Base-by-base conservation (phyloP, 2,113 vertebrate species). In the Pteruthius melanotis region DNA sequence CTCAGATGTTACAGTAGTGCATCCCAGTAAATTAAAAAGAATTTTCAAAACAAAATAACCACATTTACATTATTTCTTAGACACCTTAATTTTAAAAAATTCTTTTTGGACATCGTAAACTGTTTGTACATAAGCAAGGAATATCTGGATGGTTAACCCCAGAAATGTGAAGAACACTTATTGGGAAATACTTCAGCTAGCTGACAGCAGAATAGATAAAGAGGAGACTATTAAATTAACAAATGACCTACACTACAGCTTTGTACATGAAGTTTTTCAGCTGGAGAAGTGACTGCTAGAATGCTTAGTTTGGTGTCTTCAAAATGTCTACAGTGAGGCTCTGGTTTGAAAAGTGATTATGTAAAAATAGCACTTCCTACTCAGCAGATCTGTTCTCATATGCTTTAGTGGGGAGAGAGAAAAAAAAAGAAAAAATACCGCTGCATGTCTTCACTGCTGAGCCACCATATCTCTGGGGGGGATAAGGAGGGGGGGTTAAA, bases 281-380 rank as follows among this genome's bases (percentile, higher is more conserved):
- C 86, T 86, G 91, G 69, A 89, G 60, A 69, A 88, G 66, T 66
- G 83, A 90, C 79, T 95, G 56, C 42, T 78, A 88, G 56, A 50
- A 90, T 65, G 69, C 75, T 81, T 80, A 78, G 59, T 78, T 60
- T 90, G 72, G 76, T 87, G 64, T 90, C 90, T 91, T 95, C 82
- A 90, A 91, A 94, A 95, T 91, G 74, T 90, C 94, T 96, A 63
- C 79, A 88, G 71, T 69, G 50, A 90, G 66, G 78, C 79, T 89
- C 59, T 91, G 35, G n/a, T 90, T 84, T 95, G 88, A 93, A 90
- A 93, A 94, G 85, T 47, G 90, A 89, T 91, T 95, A 89, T 90
- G 74, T 92, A 96, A 97, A 97, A 97, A 97, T 96, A 97, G 89
- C 93, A 90, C 94, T 94, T 96, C 95, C 95, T 95, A 97, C 94